phyloP scores from a whole-genome alignment of 2,888 invertebrate species.

The Podabrus alpinus region DNA sequence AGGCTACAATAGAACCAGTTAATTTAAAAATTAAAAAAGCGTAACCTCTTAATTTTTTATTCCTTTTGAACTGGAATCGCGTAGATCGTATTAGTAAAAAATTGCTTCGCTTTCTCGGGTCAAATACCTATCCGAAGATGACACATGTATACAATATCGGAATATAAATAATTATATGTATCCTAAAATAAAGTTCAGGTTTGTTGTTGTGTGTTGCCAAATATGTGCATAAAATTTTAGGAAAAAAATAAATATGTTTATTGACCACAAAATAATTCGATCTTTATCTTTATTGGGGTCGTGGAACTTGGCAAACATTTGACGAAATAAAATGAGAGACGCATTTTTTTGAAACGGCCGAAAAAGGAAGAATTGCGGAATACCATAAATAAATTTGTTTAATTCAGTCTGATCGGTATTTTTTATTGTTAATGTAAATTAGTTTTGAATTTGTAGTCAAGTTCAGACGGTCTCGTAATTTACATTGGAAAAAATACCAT shows the following conservation, averaged over 20 bases:
- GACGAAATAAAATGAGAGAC: not conserved
- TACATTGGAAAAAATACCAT: not conserved
- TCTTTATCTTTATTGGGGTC: conserved; percentile 1
- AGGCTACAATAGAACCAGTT: not conserved
- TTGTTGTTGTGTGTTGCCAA: not conserved
- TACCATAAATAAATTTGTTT: not conserved
- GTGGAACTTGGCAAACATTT: not conserved
- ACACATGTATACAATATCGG: not conserved
- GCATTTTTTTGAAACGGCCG: not conserved
- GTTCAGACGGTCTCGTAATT: not conserved
- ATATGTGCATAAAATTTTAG: not conserved
- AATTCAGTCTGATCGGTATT: not conserved
- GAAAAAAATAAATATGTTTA: not conserved
- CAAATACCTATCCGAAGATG: not conserved
- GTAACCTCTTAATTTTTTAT: not conserved
- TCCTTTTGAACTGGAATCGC: not conserved
- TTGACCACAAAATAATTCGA: not conserved
- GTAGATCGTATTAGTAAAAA: not conserved
- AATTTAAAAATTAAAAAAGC: not conserved
- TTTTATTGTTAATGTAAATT: not conserved
- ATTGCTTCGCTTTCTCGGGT: not conserved
- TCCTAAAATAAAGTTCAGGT: not conserved
- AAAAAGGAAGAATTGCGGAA: not conserved
- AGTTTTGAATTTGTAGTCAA: not conserved
- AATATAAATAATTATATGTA: not conserved